phyloP scores from a whole-genome alignment of 2,113 vertebrate genomes.

The Chamaetylas fuelleborni region DNA sequence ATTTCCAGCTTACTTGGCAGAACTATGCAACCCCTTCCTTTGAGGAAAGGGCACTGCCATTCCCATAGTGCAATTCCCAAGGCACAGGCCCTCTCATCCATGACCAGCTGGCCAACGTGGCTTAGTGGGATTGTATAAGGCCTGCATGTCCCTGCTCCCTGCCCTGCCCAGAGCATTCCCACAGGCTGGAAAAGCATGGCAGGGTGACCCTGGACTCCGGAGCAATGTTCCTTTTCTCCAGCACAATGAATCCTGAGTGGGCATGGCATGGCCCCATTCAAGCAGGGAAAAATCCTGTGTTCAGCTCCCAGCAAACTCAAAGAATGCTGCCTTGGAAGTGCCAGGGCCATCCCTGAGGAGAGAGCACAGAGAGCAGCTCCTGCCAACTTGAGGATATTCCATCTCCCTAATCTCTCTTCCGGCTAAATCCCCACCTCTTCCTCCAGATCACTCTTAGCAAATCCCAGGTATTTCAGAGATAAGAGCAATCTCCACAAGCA shows the following conservation, averaged over 20 bases:
- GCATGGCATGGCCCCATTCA: fast-evolving
- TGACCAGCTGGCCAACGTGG: background rate
- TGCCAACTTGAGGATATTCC: background rate
- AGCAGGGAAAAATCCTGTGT: background rate
- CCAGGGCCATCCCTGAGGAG: fast-evolving
- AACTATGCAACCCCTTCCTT: background rate
- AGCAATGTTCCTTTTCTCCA: background rate
- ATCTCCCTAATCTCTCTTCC: background rate
- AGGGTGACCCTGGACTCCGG: background rate
- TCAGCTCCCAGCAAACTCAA: background rate
- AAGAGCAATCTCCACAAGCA: background rate
- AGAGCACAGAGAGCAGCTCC: background rate
- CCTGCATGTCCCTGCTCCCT: background rate
- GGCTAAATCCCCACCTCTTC: background rate
- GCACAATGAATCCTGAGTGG: fast-evolving
- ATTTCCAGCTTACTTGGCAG: background rate
- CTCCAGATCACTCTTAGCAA: background rate
- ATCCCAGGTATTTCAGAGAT: fast-evolving
- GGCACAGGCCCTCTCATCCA: background rate
- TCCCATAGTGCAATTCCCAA: fast-evolving
- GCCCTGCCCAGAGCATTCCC: background rate
- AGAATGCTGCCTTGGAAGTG: background rate
- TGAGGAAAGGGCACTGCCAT: background rate
- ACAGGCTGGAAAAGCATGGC: background rate
- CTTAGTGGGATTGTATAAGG: background rate